Evolutionary conservation across 2,888 invertebrate genomes (phyloP).

Genomic region (Xanthia icteritia): DNA sequence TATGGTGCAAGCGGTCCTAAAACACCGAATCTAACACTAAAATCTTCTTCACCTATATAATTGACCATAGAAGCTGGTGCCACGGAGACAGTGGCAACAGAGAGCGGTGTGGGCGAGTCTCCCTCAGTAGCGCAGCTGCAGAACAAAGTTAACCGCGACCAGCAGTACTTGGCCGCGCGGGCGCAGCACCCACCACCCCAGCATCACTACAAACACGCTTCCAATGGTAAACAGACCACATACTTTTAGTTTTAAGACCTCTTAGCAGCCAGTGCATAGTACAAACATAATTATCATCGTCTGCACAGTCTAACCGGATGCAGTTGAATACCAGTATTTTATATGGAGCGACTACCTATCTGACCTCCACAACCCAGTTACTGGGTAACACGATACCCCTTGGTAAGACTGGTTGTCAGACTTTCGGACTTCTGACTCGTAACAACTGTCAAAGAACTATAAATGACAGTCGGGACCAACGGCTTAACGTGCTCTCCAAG

Average conservation of each 20-base stretch:
- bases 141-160: slow-evolving; percentile 94
- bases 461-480: no score
- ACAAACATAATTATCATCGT: no score
- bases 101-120: slow-evolving; percentile 92
- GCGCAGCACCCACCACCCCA: slow-evolving; percentile 91
- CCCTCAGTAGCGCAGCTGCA: slow-evolving; percentile 94
- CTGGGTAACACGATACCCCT: no score
- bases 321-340: no score
- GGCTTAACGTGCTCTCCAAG: no score
- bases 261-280: no score
- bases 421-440: no score
- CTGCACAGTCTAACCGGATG: no score
- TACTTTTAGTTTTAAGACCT: neutral
- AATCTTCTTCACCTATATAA: neutral
- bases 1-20: neutral
- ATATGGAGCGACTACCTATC: no score
- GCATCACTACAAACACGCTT: slow-evolving; percentile 89
- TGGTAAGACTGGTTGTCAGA: no score
- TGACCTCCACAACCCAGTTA: no score
- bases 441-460: no score
- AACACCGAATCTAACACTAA: neutral
- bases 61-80: slow-evolving; percentile 81
- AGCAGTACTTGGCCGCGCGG: slow-evolving; percentile 93
- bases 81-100: slow-evolving; percentile 83
- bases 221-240: slow-evolving; percentile 77